Percentiles rank a stretch among this genome's conserved stretches.
These are phyloP conservation scores for Egretta garzetta DNA, from an alignment of 2,113 vertebrate species.

Conservation along the genomic window DNA sequence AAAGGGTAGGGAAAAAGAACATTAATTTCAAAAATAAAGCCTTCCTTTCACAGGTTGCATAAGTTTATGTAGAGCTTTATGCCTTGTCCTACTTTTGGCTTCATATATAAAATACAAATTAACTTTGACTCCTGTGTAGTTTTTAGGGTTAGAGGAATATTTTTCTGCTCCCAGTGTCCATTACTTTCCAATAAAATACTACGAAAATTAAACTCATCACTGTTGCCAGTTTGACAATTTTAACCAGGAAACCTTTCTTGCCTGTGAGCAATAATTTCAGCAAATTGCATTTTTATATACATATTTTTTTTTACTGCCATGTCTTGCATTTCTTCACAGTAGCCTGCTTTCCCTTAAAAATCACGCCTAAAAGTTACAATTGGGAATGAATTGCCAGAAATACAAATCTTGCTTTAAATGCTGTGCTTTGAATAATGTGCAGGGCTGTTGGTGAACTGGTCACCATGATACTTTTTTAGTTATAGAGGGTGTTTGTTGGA, in stretches of 20 bases:
- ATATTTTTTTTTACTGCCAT: background rate
- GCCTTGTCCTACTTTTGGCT: background rate
- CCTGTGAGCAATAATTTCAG: background rate
- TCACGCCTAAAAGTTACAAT: background rate
- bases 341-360: background rate
- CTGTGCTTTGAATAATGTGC: background rate
- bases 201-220: background rate
- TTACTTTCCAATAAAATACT: background rate
- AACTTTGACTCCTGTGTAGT: background rate
- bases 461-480: background rate
- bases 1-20: background rate
- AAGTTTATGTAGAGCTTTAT: background rate
- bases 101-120: background rate
- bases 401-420: fast-evolving
- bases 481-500: background rate
- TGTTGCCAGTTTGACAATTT: background rate
- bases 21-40: background rate
- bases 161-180: background rate
- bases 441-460: background rate
- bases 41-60: background rate
- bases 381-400: background rate
- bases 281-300: background rate
- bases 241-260: background rate
- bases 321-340: background rate
- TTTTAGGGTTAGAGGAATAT: background rate